Conservation (phyloP, 2,888 invertebrate genomes). For the Trichogramma dendrolimi region DNA sequence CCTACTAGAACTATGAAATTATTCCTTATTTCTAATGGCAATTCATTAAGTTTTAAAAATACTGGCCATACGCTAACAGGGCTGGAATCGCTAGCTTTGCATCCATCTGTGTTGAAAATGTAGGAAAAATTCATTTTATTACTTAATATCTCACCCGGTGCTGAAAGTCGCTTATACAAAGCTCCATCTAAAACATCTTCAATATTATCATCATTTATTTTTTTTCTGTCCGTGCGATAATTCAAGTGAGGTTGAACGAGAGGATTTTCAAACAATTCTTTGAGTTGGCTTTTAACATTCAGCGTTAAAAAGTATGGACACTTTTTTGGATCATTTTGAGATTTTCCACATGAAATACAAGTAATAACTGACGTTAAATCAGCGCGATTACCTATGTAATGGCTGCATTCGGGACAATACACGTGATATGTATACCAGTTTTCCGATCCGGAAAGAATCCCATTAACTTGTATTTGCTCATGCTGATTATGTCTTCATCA, state of each 20-base stretch:
- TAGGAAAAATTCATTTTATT: constrained; percentile 17
- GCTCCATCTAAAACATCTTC: constrained; percentile 22
- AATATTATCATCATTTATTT: constrained; percentile 9
- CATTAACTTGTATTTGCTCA: constrained; percentile 16
- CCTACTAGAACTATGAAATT: constrained; percentile 25
- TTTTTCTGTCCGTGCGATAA: not conserved
- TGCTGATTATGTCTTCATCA: constrained; percentile 6
- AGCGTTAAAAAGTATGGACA: too few species aligned
- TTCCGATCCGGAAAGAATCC: not conserved
- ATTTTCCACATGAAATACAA: too few species aligned
- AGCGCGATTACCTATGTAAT: not conserved
- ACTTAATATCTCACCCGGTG: constrained; percentile 5
- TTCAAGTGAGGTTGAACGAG: constrained; percentile 1
- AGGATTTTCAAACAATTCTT: constrained; percentile 7
- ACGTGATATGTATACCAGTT: constrained; percentile 16
- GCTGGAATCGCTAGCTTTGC: constrained; percentile 17
- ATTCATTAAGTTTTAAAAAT: constrained; percentile 20
- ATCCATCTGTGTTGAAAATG: constrained; percentile 27
- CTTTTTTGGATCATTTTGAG: too few species aligned
- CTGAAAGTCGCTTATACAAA: constrained; percentile 13
- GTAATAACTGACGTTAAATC: not conserved
- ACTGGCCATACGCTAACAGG: constrained; percentile 20
- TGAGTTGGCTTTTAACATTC: not conserved
- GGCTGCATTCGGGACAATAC: constrained; percentile 13
- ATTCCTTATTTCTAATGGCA: constrained; percentile 23